Evolutionary conservation across 2,888 invertebrate genomes (phyloP).

Genomic region (Phaedon cochleariae): DNA sequence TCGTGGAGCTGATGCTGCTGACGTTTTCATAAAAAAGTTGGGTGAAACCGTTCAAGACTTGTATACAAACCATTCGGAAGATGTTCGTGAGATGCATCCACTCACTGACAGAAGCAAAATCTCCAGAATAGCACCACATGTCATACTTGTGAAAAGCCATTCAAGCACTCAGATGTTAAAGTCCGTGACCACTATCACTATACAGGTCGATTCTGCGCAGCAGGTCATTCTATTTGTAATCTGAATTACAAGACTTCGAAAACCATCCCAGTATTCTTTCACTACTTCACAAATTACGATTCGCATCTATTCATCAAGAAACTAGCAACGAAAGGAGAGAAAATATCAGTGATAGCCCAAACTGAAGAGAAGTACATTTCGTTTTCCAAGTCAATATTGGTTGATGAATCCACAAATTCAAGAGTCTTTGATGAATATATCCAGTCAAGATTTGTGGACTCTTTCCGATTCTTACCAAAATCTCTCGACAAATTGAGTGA

Average conservation of each 20-base stretch:
- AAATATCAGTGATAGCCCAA: not conserved
- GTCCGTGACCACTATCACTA: not conserved
- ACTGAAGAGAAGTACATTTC: conserved; percentile 7
- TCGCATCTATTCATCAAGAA: not conserved
- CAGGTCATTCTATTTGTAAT: conserved; percentile 6
- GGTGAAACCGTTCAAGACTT: not conserved
- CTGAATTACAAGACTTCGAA: not conserved
- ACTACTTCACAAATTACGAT: conserved; percentile 12
- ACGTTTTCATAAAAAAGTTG: too few species aligned
- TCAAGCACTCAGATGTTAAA: not conserved
- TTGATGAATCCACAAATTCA: too few species aligned
- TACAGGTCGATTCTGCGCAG: not conserved
- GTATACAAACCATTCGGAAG: not conserved
- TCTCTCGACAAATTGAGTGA: not conserved
- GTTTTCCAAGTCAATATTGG: too few species aligned
- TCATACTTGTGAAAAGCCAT: conserved; percentile 3
- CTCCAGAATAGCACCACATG: not conserved
- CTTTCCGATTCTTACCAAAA: not conserved
- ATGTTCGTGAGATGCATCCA: not conserved
- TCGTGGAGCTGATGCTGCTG: too few species aligned
- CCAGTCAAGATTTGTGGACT: too few species aligned
- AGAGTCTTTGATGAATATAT: too few species aligned
- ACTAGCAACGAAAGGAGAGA: not conserved
- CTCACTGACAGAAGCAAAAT: not conserved
- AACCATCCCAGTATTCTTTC: conserved; percentile 12